These are phyloP conservation scores for Leptothorax acervorum DNA, from an alignment of 2,888 invertebrate genomes.

Conservation along the genomic window DNA sequence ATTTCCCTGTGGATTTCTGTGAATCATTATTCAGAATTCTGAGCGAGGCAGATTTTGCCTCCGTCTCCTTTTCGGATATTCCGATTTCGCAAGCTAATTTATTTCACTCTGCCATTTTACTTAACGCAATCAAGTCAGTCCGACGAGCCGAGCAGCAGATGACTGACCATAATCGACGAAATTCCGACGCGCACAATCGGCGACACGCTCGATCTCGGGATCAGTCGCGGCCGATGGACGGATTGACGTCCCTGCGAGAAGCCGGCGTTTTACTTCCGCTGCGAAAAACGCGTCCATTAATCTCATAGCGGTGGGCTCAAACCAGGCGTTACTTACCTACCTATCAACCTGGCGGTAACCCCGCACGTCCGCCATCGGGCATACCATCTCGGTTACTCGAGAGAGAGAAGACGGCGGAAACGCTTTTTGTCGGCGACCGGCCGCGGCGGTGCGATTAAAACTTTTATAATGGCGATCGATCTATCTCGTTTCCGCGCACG, in stretches of 20 bases:
- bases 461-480: conserved; percentile 48
- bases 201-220: conserved; percentile 43
- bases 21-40: conserved; percentile 8
- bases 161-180: conserved; percentile 20
- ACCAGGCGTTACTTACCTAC: conserved; percentile 46
- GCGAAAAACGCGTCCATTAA: conserved; percentile 48
- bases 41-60: not conserved
- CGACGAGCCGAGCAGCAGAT: not conserved
- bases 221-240: conserved; percentile 41
- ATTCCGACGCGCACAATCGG: conserved; percentile 41
- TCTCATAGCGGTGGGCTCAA: conserved; percentile 37
- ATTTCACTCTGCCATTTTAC: not conserved
- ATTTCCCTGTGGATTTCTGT: not conserved
- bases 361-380: conserved; percentile 35
- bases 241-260: conserved; percentile 34
- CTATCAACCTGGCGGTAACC: conserved; percentile 39
- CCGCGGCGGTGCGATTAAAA: conserved; percentile 43
- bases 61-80: not conserved
- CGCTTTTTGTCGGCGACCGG: conserved; percentile 34
- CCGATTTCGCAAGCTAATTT: not conserved
- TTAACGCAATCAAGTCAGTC: not conserved
- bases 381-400: conserved; percentile 15
- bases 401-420: conserved; percentile 36
- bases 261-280: conserved; percentile 36
- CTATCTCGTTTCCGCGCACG: conserved; percentile 40